These are phyloP conservation scores for Oscheius sp. DNA, from an alignment of 2,888 invertebrate genomes.

Conservation along the genomic window DNA sequence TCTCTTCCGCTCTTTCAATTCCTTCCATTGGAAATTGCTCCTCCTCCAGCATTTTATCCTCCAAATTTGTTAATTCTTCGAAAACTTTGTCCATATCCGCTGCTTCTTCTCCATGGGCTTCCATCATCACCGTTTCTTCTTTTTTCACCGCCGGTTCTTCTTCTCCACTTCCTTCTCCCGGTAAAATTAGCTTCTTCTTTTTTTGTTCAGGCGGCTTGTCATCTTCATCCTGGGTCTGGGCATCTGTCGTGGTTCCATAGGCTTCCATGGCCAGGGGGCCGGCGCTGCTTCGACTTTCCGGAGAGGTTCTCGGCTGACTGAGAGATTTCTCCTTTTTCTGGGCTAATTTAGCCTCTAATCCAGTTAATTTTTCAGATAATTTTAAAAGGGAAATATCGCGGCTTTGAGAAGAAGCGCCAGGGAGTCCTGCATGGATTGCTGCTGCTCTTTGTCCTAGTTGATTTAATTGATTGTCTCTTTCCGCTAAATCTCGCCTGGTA, in stretches of 20 bases:
- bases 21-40: constrained; percentile 61
- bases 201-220: constrained; percentile 2
- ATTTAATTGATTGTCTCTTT: constrained; percentile 56
- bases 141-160: background rate
- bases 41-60: constrained; percentile 52
- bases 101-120: constrained; percentile 16
- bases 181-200: constrained; percentile 35
- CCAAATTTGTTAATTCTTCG: constrained; percentile 48
- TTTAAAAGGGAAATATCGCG: constrained; percentile 50
- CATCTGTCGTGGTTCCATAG: constrained; percentile 57
- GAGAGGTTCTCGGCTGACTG: constrained; percentile 35
- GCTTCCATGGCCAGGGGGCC: constrained; percentile 63
- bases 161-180: constrained; percentile 23
- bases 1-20: constrained; percentile 45
- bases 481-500: constrained; percentile 60
- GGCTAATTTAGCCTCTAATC: constrained; percentile 57
- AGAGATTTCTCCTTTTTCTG: constrained; percentile 5
- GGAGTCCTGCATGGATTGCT: constrained; percentile 57
- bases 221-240: constrained; percentile 38
- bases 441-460: constrained; percentile 58
- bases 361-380: constrained; percentile 51
- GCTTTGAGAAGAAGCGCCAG: constrained; percentile 50
- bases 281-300: constrained; percentile 42
- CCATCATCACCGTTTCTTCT: constrained; percentile 15
- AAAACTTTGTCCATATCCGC: constrained; percentile 38